Base-by-base conservation (phyloP, 2,797 vertebrate species). In the Alauda arvensis region DNA sequence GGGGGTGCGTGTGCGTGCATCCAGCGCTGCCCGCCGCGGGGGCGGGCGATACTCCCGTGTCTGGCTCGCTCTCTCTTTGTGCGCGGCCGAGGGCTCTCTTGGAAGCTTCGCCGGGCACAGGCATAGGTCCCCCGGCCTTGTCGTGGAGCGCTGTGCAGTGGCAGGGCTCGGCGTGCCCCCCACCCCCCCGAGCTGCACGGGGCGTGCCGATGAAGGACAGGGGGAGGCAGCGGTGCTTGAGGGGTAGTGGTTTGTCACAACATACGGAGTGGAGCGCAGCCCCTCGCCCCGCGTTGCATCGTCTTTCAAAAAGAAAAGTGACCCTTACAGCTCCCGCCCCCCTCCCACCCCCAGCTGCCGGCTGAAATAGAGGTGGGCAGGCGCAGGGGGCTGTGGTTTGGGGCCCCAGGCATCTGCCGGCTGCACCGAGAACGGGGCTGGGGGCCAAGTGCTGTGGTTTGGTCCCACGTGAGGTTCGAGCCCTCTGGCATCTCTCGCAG, bases 31-130 rank as follows among this genome's bases (percentile, higher is more conserved):
- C 69, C 74, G 65, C 62, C 57, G 62, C 24, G 48, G 48, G 46
- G 82, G 37, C 39, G 48, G 87, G 52, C 29, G 51, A 3, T 33
- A 9, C 21, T 45, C 70, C 78, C 23, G 8, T 7, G 0, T 14
- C 46, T 63, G 66, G n/a, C n/a, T 45, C 28, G 45, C 45, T 45
- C 39, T 51, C n/a, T 24, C 88, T 94, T 92, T 94, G 90, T 92
- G 88, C 68, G 46, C 55, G 21, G 85, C 71, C 33, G 8, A 11
- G 78, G 34, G 74, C 85, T 75, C 57, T 45, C 40, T 21, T 19
- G 87, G 51, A 33, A 33, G 48, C 59, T 45, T 10, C 29, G 2
- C 14, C 6, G 46, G 51, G 48, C 52, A n/a, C 24, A 8, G 26
- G 17, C 42, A 8, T 8, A 16, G 25, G n/a, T 34, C 18, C 29